Percentiles rank a stretch among this genome's conserved stretches.
Conservation (phyloP, 2,888 invertebrate species). For the Heterodera filipjevi region DNA sequence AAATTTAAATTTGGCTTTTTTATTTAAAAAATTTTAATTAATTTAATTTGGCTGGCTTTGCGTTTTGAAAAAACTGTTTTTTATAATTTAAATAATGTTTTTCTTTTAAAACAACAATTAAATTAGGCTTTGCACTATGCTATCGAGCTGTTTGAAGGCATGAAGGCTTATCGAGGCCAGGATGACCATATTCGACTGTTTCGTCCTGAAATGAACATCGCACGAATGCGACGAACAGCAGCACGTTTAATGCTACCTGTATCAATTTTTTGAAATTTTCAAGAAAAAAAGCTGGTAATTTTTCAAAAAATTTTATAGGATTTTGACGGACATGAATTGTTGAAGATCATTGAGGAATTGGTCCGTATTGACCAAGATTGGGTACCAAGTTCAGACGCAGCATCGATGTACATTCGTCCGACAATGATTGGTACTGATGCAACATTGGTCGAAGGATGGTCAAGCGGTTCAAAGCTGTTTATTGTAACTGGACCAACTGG, state of each 20-base stretch:
- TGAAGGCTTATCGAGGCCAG: constrained; percentile 92
- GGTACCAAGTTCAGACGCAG: constrained; percentile 85
- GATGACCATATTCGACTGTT: constrained; percentile 91
- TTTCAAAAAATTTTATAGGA: constrained; percentile 67
- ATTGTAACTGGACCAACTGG: constrained; percentile 91
- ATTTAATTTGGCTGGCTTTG: too few species aligned
- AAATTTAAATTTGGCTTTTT: constrained; percentile 52
- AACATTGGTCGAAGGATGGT: constrained; percentile 80
- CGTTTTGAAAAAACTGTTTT: too few species aligned
- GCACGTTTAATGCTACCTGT: constrained; percentile 81
- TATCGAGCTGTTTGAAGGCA: constrained; percentile 88
- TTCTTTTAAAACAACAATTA: too few species aligned
- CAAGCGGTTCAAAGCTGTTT: constrained; percentile 86
- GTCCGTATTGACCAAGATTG: constrained; percentile 92
- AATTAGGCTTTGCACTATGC: constrained; percentile 63
- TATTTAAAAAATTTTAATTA: too few species aligned
- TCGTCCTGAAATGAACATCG: constrained; percentile 92
- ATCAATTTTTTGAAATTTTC: too few species aligned
- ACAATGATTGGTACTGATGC: constrained; percentile 93
- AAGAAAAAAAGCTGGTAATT: too few species aligned
- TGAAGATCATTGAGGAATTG: constrained; percentile 81
- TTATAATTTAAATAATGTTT: too few species aligned
- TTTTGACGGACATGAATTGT: constrained; percentile 84
- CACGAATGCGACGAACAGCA: constrained; percentile 85
- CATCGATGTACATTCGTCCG: constrained; percentile 92